phyloP scores from a whole-genome alignment of 2,113 vertebrate genomes.

The Cranoglanis bouderius region DNA sequence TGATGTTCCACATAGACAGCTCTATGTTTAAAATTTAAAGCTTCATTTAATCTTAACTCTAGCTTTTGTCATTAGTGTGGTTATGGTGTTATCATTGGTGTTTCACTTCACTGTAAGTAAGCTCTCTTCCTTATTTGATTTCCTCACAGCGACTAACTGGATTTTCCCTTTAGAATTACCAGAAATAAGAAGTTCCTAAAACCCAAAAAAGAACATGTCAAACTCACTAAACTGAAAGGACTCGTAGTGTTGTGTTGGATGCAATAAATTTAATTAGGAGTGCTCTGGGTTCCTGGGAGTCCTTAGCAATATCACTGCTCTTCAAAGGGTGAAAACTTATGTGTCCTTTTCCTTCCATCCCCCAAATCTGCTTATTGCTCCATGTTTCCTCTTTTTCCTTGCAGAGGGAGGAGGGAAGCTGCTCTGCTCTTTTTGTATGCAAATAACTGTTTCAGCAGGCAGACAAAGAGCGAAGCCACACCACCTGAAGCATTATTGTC shows the following conservation, averaged over 20 bases:
- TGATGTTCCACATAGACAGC: not conserved
- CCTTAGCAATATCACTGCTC: not conserved
- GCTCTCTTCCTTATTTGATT: slow-evolving; percentile 38
- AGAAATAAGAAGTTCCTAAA: slow-evolving; percentile 26
- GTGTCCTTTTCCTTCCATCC: slow-evolving; percentile 10
- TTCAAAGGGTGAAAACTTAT: not conserved
- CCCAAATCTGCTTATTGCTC: slow-evolving; percentile 13
- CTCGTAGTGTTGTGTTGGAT: not conserved
- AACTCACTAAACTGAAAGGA: not conserved
- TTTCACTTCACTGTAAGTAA: slow-evolving; percentile 42
- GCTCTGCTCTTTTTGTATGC: slow-evolving; percentile 60
- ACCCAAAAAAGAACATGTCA: not conserved
- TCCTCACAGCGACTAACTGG: not conserved
- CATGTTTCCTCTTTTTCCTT: not conserved
- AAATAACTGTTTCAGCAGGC: slow-evolving; percentile 49
- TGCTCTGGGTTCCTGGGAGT: not conserved
- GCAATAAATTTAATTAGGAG: slow-evolving; percentile 22
- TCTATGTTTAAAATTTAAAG: not conserved
- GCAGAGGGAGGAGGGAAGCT: slow-evolving; percentile 29
- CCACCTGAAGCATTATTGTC: slow-evolving; percentile 52
- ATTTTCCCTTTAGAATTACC: slow-evolving; percentile 16
- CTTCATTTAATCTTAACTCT: not conserved
- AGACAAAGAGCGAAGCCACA: slow-evolving; percentile 46
- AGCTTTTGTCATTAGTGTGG: not conserved
- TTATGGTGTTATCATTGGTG: not conserved